A percentile compares a stretch with the other conserved stretches of the same genome.
Evolutionary conservation across 2,797 vertebrate species (phyloP).

Genomic region (Crax fasciolata): DNA sequence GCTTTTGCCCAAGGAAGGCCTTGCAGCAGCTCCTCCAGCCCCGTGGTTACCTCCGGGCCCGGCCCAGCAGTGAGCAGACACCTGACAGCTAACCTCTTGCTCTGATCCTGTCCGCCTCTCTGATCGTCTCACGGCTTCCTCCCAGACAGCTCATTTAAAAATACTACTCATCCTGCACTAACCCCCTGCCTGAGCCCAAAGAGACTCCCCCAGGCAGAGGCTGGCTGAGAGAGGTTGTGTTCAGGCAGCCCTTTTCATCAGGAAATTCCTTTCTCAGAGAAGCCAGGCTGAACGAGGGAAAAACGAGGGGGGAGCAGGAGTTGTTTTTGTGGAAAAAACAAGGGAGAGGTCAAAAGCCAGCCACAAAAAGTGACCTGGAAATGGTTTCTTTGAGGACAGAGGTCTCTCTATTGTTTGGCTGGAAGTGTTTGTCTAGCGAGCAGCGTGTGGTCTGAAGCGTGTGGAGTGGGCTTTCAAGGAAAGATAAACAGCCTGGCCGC

Average conservation of each 20-base stretch:
- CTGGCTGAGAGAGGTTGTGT: slow-evolving; percentile 28
- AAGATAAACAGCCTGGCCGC: slow-evolving; percentile 63
- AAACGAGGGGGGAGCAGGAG: slow-evolving; percentile 54
- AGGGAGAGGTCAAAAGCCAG: slow-evolving; percentile 72
- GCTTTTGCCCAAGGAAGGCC: not conserved
- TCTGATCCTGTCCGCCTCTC: slow-evolving; percentile 38
- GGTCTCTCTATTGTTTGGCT: slow-evolving; percentile 78
- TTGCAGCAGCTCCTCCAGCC: not conserved
- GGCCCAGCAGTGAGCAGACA: slow-evolving; percentile 15
- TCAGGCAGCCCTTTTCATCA: slow-evolving; percentile 57
- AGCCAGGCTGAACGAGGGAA: slow-evolving; percentile 52
- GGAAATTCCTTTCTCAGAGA: slow-evolving; percentile 84
- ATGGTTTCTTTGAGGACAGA: slow-evolving; percentile 79
- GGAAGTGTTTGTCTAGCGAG: slow-evolving; percentile 56
- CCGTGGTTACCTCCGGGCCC: not conserved
- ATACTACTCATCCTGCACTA: slow-evolving; percentile 35
- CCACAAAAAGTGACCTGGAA: slow-evolving; percentile 77
- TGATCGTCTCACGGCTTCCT: slow-evolving; percentile 77
- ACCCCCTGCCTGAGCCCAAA: slow-evolving; percentile 29
- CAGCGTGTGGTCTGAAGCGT: slow-evolving; percentile 68
- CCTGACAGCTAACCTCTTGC: slow-evolving; percentile 61
- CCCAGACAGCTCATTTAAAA: slow-evolving; percentile 74
- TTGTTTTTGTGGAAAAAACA: slow-evolving; percentile 85
- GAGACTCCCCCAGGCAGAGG: slow-evolving; percentile 47
- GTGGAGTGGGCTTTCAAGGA: slow-evolving; percentile 81